phyloP scores from a whole-genome alignment of 2,113 vertebrate species.

The Leiothrix lutea region DNA sequence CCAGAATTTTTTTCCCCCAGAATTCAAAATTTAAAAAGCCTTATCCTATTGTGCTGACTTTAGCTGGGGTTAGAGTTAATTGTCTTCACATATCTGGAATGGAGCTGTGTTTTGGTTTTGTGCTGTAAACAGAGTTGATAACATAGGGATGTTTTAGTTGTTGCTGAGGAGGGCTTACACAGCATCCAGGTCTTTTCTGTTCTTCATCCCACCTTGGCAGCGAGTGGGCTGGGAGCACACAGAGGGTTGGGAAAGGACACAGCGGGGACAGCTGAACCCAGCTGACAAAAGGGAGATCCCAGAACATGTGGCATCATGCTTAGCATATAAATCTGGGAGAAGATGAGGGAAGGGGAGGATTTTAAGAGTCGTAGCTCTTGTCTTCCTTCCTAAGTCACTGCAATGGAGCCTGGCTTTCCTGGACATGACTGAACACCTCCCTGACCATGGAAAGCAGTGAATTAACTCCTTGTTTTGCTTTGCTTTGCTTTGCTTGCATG shows the following conservation, averaged over 20 bases:
- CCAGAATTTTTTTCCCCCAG: not conserved
- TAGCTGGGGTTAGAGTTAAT: not conserved
- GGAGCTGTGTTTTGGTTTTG: not conserved
- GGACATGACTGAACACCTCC: not conserved
- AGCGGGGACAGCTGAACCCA: not conserved
- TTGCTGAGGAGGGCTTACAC: not conserved
- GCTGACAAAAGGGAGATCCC: not conserved
- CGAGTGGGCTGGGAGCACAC: not conserved
- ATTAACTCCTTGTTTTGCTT: not conserved
- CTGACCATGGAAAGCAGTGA: not conserved
- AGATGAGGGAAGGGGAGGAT: not conserved
- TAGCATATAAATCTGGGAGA: not conserved
- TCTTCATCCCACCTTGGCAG: accelerated
- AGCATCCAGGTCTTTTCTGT: not conserved
- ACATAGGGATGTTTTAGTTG: not conserved
- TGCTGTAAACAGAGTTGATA: not conserved
- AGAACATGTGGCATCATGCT: not conserved
- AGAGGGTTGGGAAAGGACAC: not conserved
- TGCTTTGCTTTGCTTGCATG: not conserved
- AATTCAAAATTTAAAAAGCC: not conserved
- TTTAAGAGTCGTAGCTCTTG: not conserved
- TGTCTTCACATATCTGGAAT: not conserved
- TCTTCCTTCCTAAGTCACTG: not conserved
- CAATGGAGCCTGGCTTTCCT: not conserved
- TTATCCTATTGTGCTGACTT: not conserved